Evolutionary conservation across 2,797 vertebrate genomes (phyloP).

Genomic region (Acipenser ruthenus): DNA sequence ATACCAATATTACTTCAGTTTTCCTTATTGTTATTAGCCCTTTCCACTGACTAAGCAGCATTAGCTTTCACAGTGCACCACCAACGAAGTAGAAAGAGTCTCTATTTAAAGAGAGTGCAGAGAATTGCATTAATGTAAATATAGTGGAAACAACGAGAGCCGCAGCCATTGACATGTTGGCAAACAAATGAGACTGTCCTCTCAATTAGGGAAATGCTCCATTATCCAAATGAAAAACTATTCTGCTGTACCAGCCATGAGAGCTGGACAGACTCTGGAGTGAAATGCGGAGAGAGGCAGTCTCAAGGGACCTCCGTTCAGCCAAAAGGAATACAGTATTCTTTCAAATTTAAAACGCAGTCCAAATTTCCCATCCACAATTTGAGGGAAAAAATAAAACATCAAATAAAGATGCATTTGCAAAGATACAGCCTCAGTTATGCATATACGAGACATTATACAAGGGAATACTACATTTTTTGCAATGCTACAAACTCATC

Average conservation of each 20-base stretch:
- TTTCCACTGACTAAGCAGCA: slow-evolving; percentile 44
- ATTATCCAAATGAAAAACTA: slow-evolving; percentile 46
- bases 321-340: neutral
- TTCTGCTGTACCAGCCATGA: slow-evolving; percentile 28
- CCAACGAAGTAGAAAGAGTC: slow-evolving; percentile 30
- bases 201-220: slow-evolving; percentile 45
- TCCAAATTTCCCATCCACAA: too few relatives aligned
- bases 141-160: slow-evolving; percentile 46
- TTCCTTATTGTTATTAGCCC: slow-evolving; percentile 40
- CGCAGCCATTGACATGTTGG: slow-evolving; percentile 43
- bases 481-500: too few relatives aligned
- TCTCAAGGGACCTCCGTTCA: slow-evolving; percentile 4
- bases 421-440: too few relatives aligned
- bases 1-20: slow-evolving; percentile 18
- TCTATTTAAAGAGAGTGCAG: slow-evolving; percentile 38
- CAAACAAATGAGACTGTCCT: slow-evolving; percentile 45
- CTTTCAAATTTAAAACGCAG: too few relatives aligned
- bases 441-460: too few relatives aligned
- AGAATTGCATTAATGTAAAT: slow-evolving; percentile 49
- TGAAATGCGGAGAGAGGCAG: slow-evolving; percentile 8
- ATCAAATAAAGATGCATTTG: too few relatives aligned
- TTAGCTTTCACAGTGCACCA: slow-evolving; percentile 33
- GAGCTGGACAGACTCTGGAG: slow-evolving; percentile 27
- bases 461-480: too few relatives aligned
- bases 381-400: too few relatives aligned